Conservation (phyloP, 1,140 invertebrate genomes). For the Brachionus rubens region DNA sequence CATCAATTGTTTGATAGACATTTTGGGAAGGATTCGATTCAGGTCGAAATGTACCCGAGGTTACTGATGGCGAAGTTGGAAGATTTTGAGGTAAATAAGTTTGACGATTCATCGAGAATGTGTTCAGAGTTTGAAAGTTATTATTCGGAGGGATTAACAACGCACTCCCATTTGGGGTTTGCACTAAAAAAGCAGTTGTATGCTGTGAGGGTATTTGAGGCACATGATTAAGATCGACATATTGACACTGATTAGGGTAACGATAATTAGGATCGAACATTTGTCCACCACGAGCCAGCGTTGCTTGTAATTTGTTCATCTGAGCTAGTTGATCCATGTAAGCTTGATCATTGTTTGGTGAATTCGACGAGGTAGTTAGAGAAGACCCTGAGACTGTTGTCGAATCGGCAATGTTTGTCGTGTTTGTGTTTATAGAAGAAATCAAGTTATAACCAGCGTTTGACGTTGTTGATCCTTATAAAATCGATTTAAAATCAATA, state of each 20-base stretch:
- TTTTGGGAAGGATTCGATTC: slow-evolving; percentile 39
- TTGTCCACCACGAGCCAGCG: not conserved
- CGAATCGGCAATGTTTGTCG: slow-evolving; percentile 12
- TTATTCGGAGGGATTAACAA: slow-evolving; percentile 31
- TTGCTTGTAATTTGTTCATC: not conserved
- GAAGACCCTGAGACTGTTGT: slow-evolving; percentile 20
- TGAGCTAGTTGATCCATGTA: slow-evolving; percentile 15
- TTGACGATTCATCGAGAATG: not conserved
- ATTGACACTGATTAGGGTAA: not conserved
- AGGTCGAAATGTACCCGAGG: slow-evolving; percentile 1
- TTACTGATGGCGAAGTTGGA: not conserved
- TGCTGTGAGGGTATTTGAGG: not conserved
- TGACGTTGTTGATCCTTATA: not conserved
- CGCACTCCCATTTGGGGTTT: slow-evolving; percentile 36
- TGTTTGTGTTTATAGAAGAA: slow-evolving; percentile 40
- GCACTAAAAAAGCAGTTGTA: slow-evolving; percentile 19
- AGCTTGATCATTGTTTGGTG: not conserved
- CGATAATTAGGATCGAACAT: not conserved
- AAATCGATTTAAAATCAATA: too few species aligned
- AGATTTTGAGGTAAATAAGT: not conserved
- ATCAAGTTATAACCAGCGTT: slow-evolving; percentile 28
- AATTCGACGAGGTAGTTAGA: not conserved
- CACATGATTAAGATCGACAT: not conserved
- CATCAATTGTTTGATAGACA: slow-evolving; percentile 46
- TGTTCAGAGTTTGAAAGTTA: slow-evolving; percentile 20